Evolutionary conservation across 2,888 invertebrate species (phyloP).

Genomic region (Diploptera punctata): DNA sequence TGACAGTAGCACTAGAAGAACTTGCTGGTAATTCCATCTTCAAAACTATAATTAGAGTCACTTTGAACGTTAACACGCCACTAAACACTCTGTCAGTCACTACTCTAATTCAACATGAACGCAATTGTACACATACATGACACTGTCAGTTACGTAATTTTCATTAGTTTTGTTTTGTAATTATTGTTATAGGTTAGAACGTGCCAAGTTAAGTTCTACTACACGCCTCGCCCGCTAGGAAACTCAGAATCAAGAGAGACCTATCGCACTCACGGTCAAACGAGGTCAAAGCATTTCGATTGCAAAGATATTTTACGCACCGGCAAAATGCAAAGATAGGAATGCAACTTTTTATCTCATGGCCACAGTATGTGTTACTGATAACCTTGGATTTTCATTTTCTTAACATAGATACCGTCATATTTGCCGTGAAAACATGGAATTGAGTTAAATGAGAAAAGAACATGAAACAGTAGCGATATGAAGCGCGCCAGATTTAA

Average conservation of each 20-base stretch:
- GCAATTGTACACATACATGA: not conserved
- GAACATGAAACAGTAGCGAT: too few relatives aligned
- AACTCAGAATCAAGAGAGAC: not conserved
- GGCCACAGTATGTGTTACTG: not conserved
- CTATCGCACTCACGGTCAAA: not conserved
- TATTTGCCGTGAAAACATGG: too few relatives aligned
- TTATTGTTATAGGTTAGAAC: not conserved
- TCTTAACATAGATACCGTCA: too few relatives aligned
- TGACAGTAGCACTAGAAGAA: slow-evolving; percentile 9
- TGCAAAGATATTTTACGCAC: not conserved
- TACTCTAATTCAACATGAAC: not conserved
- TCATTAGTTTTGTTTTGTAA: not conserved
- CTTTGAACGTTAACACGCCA: too few relatives aligned
- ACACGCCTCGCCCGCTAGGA: not conserved
- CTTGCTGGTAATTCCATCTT: slow-evolving; percentile 1
- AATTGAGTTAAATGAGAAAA: too few relatives aligned
- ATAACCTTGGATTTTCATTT: slow-evolving; percentile 1
- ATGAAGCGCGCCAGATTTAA: too few relatives aligned
- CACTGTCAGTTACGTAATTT: not conserved
- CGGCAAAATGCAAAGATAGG: not conserved
- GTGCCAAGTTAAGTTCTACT: not conserved
- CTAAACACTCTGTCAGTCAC: not conserved
- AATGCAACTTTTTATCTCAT: not conserved
- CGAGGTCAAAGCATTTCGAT: slow-evolving; percentile 1
- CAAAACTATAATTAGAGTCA: not conserved